Base-by-base conservation (phyloP, 2,888 invertebrate species). In the Caenorhabditis drosophilae region DNA sequence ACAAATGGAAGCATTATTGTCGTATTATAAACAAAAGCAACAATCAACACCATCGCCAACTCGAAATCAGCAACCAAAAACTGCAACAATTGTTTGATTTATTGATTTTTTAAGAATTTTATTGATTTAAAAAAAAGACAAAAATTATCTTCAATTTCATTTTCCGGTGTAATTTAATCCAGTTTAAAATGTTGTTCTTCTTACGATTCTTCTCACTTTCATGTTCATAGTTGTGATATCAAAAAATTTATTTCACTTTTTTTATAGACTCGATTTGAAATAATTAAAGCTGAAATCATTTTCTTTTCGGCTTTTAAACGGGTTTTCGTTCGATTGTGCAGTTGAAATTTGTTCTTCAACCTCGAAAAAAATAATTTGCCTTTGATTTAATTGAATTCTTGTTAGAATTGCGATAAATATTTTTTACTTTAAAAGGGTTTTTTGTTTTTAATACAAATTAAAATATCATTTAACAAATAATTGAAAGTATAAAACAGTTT, bases 1-100 rank as follows among this genome's bases (percentile, higher is more conserved):
- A 11, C 73, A 73, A 31, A 77, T 77, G 77, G 77, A 77, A 52
- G 77, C 77, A 4, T 61, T 77, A 9, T 62, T 77, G 16, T 57
- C 67, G 9, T 77, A 70, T 47, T 75, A 75, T 52, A 75, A 75
- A 45, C 60, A 67, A 23, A 56, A 62, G 47, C 61, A 61, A 15
- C 58, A 61, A 16, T n/a, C 40, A 20, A 22, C 22, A 23, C 20
- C 51, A 1, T 49, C 58, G 18, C 31, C 58, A 9, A 58, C 52
- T 4, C 51, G 40, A 6, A 27, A 48, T 11, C 54, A 64, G 36
- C 49, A 57, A 12, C 49, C 71, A 18, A 77, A 77, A 47, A 77
- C 77, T 18, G 77, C 77, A 9, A 77, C 77, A 7, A 77, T 75
- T 22, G 77, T 77, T 18, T 77, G 20, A 31, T 23, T n/a, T 7